Base-by-base conservation (phyloP, 2,113 vertebrate species). In the Ageneiosus marmoratus region DNA sequence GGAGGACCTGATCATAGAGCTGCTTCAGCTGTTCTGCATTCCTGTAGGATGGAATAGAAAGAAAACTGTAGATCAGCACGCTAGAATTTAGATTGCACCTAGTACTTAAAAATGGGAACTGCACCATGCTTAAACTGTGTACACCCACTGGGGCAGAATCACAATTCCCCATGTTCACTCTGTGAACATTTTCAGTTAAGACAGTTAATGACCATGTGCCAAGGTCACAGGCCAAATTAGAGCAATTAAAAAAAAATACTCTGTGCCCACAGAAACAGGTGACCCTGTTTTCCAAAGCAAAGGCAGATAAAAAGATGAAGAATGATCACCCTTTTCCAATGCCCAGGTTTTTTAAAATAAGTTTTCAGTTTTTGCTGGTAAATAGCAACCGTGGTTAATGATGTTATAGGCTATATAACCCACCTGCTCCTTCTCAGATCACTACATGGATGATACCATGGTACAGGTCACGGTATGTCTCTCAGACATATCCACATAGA, bases 1-100 rank as follows among this genome's bases (percentile, higher is more conserved):
- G 89, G 16, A 97, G 94, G 89, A 97, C 94, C 92, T 98, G 97
- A 82, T 97, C 94, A 91, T 99, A 97, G 83, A 99, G 94, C 80
- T 98, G 97, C 93, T 97, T 97, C 89, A 99, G 90, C 89, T 95
- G 96, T 86, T 95, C 87, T 0, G 96, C 93, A 90, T 98, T 97
- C 86, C 98, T 99, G 94, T 34, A 34, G 82, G 37, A 79, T 79
- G 89, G 86, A 89, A 75, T 15, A 48, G 53, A 29, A 15, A 51
- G 85, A 56, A 85, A 73, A 73, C 7, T 79, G 29, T 60, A 20
- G 16, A 22, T 76, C 29, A 76, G 50, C n/a, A n/a, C n/a, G n/a
- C n/a, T n/a, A 18, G 15, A 65, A 18, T 1, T 41, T 67, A 37
- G 32, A 67, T 9, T 67, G 8, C 16, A 37, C 34, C 29, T 63